Conservation (phyloP, 1,140 invertebrate species). For the Hycleus cichorii region DNA sequence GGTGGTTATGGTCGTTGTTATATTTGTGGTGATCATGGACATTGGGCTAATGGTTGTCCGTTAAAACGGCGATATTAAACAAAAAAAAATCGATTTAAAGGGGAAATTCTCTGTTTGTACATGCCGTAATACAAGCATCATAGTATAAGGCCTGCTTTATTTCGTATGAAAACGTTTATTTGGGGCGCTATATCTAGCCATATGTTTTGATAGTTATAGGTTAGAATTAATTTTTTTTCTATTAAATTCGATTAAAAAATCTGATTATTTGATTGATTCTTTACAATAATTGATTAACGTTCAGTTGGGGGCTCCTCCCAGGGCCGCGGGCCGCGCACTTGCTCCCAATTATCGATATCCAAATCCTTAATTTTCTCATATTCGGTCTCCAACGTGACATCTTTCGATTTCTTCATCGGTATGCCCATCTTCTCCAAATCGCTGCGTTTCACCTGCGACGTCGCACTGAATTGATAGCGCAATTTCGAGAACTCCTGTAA, state of each 20-base stretch:
- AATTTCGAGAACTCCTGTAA: slow-evolving; percentile 61
- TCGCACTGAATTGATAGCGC: slow-evolving; percentile 59
- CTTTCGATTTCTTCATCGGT: slow-evolving; percentile 53
- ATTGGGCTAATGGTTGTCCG: slow-evolving; percentile 43
- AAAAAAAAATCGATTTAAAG: no score
- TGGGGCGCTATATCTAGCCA: no score
- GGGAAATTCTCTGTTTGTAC: no score
- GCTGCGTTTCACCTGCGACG: slow-evolving; percentile 50
- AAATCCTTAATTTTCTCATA: slow-evolving; percentile 64
- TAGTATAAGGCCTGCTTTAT: no score
- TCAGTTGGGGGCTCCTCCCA: slow-evolving; percentile 55
- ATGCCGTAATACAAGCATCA: background rate
- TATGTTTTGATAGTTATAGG: no score
- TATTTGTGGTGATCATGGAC: slow-evolving; percentile 37
- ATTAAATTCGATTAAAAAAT: no score
- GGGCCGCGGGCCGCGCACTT: slow-evolving; percentile 67
- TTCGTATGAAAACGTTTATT: no score
- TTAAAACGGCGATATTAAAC: background rate
- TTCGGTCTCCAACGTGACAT: slow-evolving; percentile 62
- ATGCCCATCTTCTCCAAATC: slow-evolving; percentile 59
- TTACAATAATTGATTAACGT: no score
- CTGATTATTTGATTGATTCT: no score
- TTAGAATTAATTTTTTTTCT: no score
- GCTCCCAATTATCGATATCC: slow-evolving; percentile 74
- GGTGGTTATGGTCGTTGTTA: slow-evolving; percentile 41